Conservation (phyloP, 2,113 vertebrate species). For the Tringa solitaria region DNA sequence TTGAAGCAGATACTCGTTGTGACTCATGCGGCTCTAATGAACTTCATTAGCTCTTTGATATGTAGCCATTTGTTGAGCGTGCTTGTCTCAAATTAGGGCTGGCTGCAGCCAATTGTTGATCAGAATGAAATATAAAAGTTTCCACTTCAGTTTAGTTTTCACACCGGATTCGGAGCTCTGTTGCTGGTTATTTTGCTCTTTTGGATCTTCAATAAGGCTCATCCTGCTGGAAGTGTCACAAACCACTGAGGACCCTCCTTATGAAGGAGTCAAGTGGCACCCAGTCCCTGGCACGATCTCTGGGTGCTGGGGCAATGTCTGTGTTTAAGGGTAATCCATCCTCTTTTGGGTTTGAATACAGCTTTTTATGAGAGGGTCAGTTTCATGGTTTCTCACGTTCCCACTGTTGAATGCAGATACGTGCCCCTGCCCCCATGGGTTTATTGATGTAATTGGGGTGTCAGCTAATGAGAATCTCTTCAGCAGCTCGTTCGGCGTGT, state of each 20-base stretch:
- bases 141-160: not conserved
- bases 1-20: not conserved
- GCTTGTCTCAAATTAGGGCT: not conserved
- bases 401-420: not conserved
- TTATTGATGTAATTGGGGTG: not conserved
- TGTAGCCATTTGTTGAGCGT: not conserved
- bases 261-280: not conserved
- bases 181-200: not conserved
- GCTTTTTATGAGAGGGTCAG: not conserved
- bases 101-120: not conserved
- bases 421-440: fast-evolving
- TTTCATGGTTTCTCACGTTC: not conserved
- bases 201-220: not conserved
- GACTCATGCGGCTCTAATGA: not conserved
- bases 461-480: not conserved
- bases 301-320: fast-evolving
- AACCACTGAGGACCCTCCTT: not conserved
- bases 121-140: not conserved
- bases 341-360: not conserved
- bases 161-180: not conserved
- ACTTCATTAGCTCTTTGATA: not conserved
- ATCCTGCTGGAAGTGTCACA: not conserved
- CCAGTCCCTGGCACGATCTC: not conserved
- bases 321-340: not conserved
- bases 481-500: fast-evolving